Percentiles rank a stretch among this genome's conserved stretches.
Evolutionary conservation across 2,888 invertebrate species (phyloP).

Genomic region (Xylota sylvarum): DNA sequence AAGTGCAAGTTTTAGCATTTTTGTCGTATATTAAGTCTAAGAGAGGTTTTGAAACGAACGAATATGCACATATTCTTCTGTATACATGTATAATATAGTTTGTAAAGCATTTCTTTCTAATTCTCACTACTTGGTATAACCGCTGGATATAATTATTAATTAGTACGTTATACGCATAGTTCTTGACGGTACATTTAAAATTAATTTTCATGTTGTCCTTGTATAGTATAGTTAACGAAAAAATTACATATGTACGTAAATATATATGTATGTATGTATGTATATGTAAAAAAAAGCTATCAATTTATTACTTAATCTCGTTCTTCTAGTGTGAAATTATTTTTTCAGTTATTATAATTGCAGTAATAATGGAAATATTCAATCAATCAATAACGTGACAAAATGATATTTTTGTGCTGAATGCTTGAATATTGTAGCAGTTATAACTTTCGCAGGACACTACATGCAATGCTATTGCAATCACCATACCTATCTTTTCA

Average conservation of each 20-base stretch:
- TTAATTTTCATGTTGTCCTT: constrained; percentile 73
- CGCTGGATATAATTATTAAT: constrained; percentile 39
- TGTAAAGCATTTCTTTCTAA: constrained; percentile 51
- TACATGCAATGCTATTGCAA: constrained; percentile 60
- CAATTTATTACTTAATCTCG: constrained; percentile 65
- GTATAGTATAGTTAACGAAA: constrained; percentile 51
- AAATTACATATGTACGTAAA: constrained; percentile 14
- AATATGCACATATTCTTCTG: constrained; percentile 35
- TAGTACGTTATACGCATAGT: constrained; percentile 52
- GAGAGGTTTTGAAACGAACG: constrained; percentile 38
- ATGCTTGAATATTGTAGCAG: constrained; percentile 72
- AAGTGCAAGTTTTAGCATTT: constrained; percentile 40
- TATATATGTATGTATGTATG: constrained; percentile 28
- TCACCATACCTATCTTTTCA: constrained; percentile 58
- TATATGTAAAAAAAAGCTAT: constrained; percentile 73
- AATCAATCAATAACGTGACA: constrained; percentile 64
- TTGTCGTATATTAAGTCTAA: constrained; percentile 24
- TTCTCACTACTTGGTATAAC: constrained; percentile 41
- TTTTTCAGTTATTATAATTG: constrained; percentile 43
- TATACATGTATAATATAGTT: constrained; percentile 43
- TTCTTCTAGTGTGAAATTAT: constrained; percentile 59
- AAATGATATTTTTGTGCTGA: constrained; percentile 76
- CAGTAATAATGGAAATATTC: constrained; percentile 63
- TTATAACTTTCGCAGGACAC: constrained; percentile 50
- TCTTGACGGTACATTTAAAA: constrained; percentile 45